Evolutionary conservation across 2,797 vertebrate genomes (phyloP).

Genomic region (Poliocrania exsul): DNA sequence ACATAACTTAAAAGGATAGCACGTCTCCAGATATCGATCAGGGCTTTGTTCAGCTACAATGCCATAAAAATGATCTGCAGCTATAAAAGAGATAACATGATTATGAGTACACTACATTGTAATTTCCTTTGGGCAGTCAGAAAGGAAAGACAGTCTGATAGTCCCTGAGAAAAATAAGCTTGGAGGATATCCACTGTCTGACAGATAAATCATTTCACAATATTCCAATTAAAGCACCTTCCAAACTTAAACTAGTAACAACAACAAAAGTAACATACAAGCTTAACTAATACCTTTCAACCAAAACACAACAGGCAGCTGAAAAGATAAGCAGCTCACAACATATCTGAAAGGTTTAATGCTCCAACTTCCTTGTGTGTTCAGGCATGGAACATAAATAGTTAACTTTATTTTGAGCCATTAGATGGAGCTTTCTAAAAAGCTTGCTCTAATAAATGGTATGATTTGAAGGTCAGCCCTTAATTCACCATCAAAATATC

Average conservation of each 20-base stretch:
- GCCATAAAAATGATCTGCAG: slow-evolving; percentile 56
- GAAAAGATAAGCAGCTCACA: slow-evolving; percentile 30
- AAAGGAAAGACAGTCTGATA: neutral
- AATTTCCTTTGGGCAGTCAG: slow-evolving; percentile 40
- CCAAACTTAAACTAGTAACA: neutral
- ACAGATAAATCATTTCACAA: neutral
- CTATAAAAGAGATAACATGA: slow-evolving; percentile 49
- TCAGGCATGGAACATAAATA: slow-evolving; percentile 3
- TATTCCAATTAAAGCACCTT: slow-evolving; percentile 10
- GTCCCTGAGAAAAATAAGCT: slow-evolving; percentile 5
- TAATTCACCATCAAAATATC: slow-evolving; percentile 51
- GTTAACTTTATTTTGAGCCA: slow-evolving; percentile 41
- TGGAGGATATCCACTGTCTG: neutral
- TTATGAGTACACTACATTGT: slow-evolving; percentile 1
- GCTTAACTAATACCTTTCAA: neutral
- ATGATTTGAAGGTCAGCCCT: slow-evolving; percentile 43
- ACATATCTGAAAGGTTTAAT: neutral
- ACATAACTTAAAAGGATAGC: slow-evolving; percentile 41
- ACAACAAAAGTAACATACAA: neutral
- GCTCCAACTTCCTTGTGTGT: neutral
- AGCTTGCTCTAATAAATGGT: slow-evolving; percentile 40
- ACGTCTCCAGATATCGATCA: slow-evolving; percentile 44
- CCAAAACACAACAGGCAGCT: neutral
- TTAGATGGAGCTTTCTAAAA: slow-evolving; percentile 4
- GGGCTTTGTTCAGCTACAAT: slow-evolving; percentile 29